Evolutionary conservation across 2,888 invertebrate species (phyloP).

Genomic region (Rhogogaster chlorosoma): DNA sequence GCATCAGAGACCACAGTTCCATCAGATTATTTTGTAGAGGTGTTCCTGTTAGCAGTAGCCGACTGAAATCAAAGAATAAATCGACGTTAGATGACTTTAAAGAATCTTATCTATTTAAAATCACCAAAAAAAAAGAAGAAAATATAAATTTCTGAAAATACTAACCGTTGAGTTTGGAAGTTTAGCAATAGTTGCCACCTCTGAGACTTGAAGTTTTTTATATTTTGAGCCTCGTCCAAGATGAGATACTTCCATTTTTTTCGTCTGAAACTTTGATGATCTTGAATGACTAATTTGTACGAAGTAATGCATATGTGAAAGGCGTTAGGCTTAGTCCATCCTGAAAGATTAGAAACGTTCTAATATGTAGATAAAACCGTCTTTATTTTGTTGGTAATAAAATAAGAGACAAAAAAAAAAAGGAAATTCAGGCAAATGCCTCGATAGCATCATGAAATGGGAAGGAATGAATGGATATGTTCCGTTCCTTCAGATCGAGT

Average conservation of each 20-base stretch:
- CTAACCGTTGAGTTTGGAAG: conserved; percentile 93
- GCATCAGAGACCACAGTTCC: conserved; percentile 99
- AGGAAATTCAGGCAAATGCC: conserved; percentile 50
- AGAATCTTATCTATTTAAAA: conserved; percentile 53
- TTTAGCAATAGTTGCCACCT: conserved; percentile 98
- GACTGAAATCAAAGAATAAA: conserved; percentile 78
- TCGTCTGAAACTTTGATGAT: conserved; percentile 97
- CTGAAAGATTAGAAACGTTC: conserved; percentile 61
- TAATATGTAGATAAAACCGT: neutral
- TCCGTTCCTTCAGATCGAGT: conserved; percentile 26
- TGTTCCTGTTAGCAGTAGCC: conserved; percentile 95
- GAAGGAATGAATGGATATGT: conserved; percentile 47
- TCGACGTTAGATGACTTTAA: conserved; percentile 56
- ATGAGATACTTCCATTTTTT: conserved; percentile 99
- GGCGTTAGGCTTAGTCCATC: conserved; percentile 99
- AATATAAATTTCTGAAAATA: neutral
- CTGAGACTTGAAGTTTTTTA: conserved; percentile 99
- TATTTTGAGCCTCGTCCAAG: conserved; percentile 99
- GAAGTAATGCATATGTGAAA: conserved; percentile 99
- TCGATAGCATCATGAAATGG: conserved; percentile 39
- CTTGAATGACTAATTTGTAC: conserved; percentile 98
- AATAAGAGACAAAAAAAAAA: neutral
- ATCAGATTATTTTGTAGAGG: conserved; percentile 97
- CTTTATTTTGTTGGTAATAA: neutral
- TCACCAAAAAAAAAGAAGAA: conserved; percentile 50